Conservation (phyloP, 1,140 invertebrate species). For the Semibalanus balanoides region DNA sequence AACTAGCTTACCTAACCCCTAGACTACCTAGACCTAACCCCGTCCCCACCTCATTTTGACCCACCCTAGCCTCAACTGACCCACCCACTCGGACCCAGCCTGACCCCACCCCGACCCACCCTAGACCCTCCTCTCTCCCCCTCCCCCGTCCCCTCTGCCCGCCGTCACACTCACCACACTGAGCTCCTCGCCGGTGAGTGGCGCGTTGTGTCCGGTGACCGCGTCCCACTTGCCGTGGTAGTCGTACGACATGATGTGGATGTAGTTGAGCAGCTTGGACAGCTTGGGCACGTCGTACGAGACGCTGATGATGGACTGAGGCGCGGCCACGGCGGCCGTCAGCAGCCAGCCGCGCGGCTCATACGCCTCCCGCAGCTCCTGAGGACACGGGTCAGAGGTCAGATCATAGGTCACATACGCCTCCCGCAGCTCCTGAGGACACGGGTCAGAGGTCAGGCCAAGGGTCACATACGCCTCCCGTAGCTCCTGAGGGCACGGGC, state of each 20-base stretch:
- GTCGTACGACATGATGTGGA: conserved; percentile 83
- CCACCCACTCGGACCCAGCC: too few species aligned
- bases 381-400: conserved; percentile 5
- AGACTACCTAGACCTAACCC: too few species aligned
- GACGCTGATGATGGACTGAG: conserved; percentile 23
- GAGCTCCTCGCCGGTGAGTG: conserved; percentile 33
- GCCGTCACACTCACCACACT: conserved; percentile 22
- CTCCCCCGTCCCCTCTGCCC: too few species aligned
- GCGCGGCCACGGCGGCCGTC: conserved; percentile 39
- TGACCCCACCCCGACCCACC: too few species aligned
- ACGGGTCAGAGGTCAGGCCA: conserved; percentile 11
- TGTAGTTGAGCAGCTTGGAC: conserved; percentile 44
- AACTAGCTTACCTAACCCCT: too few species aligned
- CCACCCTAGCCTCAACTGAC: too few species aligned
- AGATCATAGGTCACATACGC: not conserved
- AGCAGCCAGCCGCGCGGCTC: conserved; percentile 32
- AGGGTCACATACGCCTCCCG: conserved; percentile 33
- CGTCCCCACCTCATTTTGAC: too few species aligned
- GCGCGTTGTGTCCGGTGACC: conserved; percentile 54
- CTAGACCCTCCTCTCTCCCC: too few species aligned
- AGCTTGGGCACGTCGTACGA: conserved; percentile 45
- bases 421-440: too few species aligned
- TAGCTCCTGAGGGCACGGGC: conserved; percentile 23
- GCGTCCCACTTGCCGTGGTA: conserved; percentile 73
- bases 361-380: conserved; percentile 33